A percentile compares a stretch with the other conserved stretches of the same genome.
These are phyloP conservation scores for Pyxicephalus adspersus DNA, from an alignment of 2,113 vertebrate genomes.

Conservation along the genomic window DNA sequence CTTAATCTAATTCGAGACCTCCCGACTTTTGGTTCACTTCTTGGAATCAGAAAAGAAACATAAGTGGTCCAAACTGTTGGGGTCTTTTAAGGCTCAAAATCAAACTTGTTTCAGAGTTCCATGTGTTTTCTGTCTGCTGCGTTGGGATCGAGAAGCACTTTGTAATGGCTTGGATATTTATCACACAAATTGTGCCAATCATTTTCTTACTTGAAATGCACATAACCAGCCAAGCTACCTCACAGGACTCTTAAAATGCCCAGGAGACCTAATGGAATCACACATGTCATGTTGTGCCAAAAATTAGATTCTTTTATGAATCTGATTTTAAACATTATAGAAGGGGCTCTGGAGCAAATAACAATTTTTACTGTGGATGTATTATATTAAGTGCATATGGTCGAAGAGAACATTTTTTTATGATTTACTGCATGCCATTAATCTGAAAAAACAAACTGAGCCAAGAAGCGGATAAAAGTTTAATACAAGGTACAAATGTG, in stretches of 20 bases:
- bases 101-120: constrained; percentile 29
- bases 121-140: constrained; percentile 42
- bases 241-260: constrained; percentile 37
- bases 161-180: constrained; percentile 37
- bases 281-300: constrained; percentile 24
- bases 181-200: constrained; percentile 47
- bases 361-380: constrained; percentile 23
- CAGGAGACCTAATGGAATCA: constrained; percentile 31
- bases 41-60: constrained; percentile 20
- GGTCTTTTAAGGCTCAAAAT: constrained; percentile 42
- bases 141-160: constrained; percentile 28
- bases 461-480: constrained; percentile 34
- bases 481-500: constrained; percentile 33
- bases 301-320: constrained; percentile 40
- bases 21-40: constrained; percentile 10
- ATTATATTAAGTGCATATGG: constrained; percentile 49
- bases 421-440: constrained; percentile 43
- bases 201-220: constrained; percentile 27
- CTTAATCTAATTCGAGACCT: constrained; percentile 32
- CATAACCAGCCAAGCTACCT: constrained; percentile 40
- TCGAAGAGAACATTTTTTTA: constrained; percentile 8
- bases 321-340: constrained; percentile 37
- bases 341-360: constrained; percentile 29
- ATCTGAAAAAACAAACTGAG: constrained; percentile 25
- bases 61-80: constrained; percentile 7